Percentiles rank a stretch among this genome's conserved stretches.
These are phyloP conservation scores for Zelleria hepariella DNA, from an alignment of 2,888 invertebrate genomes.

Conservation along the genomic window DNA sequence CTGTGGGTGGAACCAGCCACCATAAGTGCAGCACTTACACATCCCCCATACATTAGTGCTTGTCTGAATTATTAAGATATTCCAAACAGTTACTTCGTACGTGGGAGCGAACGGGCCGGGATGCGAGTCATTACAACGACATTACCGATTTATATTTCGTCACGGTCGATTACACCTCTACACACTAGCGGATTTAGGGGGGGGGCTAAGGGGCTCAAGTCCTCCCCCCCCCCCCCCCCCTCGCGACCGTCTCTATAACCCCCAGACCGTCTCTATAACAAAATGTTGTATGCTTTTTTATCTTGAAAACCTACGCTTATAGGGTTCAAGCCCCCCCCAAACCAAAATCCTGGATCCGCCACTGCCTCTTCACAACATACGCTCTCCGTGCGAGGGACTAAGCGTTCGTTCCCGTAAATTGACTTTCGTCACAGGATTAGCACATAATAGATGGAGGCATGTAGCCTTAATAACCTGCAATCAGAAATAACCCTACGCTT, in stretches of 20 bases:
- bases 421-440: background rate
- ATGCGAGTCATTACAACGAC: conserved; percentile 30
- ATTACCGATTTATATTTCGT: conserved; percentile 43
- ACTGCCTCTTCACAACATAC: no score
- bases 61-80: background rate
- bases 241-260: no score
- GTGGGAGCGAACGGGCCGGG: conserved; percentile 4
- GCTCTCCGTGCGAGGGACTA: background rate
- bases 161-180: conserved; percentile 26
- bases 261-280: no score
- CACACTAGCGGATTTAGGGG: no score
- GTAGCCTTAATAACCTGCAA: background rate
- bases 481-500: background rate
- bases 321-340: no score
- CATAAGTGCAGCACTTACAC: background rate
- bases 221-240: background rate
- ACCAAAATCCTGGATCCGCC: no score
- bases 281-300: no score
- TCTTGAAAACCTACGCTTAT: no score
- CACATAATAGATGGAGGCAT: background rate
- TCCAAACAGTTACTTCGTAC: conserved; percentile 1
- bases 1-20: background rate
- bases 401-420: background rate
- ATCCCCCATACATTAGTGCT: background rate
- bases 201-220: no score